These are phyloP conservation scores for Ursus arctos DNA, from an alignment of 2,113 vertebrate species.

Conservation along the genomic window DNA sequence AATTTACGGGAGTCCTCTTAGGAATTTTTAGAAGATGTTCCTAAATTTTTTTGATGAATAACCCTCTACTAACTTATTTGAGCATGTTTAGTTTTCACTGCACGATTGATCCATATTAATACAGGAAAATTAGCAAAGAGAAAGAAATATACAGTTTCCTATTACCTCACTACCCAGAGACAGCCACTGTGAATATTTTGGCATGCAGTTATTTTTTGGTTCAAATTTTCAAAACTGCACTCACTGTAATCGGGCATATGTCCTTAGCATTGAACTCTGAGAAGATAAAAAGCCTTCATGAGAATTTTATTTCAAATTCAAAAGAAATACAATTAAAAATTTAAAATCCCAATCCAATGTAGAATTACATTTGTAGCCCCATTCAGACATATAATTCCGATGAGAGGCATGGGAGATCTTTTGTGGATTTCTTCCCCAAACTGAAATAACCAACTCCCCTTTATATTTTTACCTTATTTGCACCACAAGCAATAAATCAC, in stretches of 20 bases:
- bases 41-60: slow-evolving; percentile 26
- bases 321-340: slow-evolving; percentile 49
- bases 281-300: not conserved
- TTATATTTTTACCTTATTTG: slow-evolving; percentile 69
- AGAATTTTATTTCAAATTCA: slow-evolving; percentile 60
- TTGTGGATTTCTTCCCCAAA: not conserved
- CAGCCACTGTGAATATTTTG: not conserved
- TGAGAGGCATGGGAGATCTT: not conserved
- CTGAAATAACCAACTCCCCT: not conserved
- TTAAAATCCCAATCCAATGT: not conserved
- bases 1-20: not conserved
- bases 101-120: not conserved
- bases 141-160: slow-evolving; percentile 28
- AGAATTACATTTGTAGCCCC: not conserved
- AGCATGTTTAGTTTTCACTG: not conserved
- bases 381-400: slow-evolving; percentile 55
- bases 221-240: slow-evolving; percentile 53
- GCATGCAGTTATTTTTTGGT: not conserved
- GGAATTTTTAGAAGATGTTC: slow-evolving; percentile 12
- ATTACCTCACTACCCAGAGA: not conserved
- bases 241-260: not conserved
- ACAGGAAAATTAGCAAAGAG: not conserved
- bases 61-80: not conserved
- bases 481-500: slow-evolving; percentile 61
- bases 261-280: slow-evolving; percentile 44